Base-by-base conservation (phyloP, 2,797 vertebrate species). In the Zalophus californianus region DNA sequence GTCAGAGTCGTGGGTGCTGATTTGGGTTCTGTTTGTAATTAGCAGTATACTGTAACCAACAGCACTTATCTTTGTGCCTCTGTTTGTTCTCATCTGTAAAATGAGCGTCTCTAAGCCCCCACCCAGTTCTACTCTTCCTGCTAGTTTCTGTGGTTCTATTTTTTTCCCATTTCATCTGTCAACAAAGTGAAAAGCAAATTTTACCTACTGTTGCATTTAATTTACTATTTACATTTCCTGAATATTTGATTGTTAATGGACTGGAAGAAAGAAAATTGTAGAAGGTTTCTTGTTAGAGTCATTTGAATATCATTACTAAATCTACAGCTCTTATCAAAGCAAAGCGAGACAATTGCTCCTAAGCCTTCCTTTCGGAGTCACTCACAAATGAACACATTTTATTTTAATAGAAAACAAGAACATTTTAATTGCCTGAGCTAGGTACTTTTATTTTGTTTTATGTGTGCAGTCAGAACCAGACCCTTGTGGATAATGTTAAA, bases 371-470 rank as follows among this genome's bases (percentile, higher is more conserved):
- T 86, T 90, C 78, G 44, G 70, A 96, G 79, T 93, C 72, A 79
- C 48, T 97, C 88, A 94, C 80, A 97, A 97, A 95, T 64, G 52
- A 97, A 94, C 80, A 94, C 58, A 38, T 95, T 97, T 96, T 96
- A 72, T 90, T 96, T 93, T 90, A 94, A 95, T 94, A 94, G 97
- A 98, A 97, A 98, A 95, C 97, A 97, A 90, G 95, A 96, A 79
- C 93, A 94, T 96, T 96, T 97, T 98, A 98, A 97, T 98, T 98
- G 96, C 94, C 80, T 97, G 72, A 78, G 50, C 93, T 60, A 91
- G 95, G 91, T 95, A 90, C 72, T 95, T 97, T 90, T 97, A 82
- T 94, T 97, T 94, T 97, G 93, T 97, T 97, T 97, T 97, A 94
- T 96, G 97, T 95, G 77, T 96, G 72, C 77, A 64, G 62, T 97